Evolutionary conservation across 2,113 vertebrate genomes (phyloP).

Genomic region (Alosa alosa): DNA sequence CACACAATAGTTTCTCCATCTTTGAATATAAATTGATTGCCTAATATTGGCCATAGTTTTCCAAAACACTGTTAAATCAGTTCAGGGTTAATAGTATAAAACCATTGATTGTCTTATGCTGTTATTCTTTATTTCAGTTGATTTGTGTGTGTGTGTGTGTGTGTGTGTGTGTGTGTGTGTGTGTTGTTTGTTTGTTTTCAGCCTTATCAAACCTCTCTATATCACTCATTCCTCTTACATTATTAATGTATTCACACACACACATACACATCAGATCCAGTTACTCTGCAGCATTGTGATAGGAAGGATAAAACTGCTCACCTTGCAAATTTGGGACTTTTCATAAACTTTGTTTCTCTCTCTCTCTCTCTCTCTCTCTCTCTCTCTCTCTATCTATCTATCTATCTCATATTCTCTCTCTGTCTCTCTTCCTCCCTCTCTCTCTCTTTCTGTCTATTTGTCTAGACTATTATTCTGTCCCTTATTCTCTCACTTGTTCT

Average conservation of each 20-base stretch:
- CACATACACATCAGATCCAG: constrained; percentile 6
- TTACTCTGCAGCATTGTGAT: constrained; percentile 28
- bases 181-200: constrained; percentile 3
- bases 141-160: not conserved
- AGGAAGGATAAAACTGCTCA: constrained; percentile 51
- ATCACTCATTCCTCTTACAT: not conserved
- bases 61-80: not conserved
- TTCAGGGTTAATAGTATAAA: constrained; percentile 34
- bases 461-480: not conserved
- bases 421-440: not conserved
- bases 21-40: not conserved
- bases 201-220: not conserved
- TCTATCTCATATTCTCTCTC: not conserved
- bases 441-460: not conserved
- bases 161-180: constrained; percentile 9
- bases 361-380: not conserved
- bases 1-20: not conserved
- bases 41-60: not conserved
- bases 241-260: constrained; percentile 25
- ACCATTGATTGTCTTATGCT: constrained; percentile 5
- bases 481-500: not conserved
- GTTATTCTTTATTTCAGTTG: not conserved
- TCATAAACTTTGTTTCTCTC: constrained; percentile 51
- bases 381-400: not conserved
- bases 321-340: constrained; percentile 61